A percentile compares a stretch with the other conserved stretches of the same genome.
These are phyloP conservation scores for Zoroaster sp. DNA, from an alignment of 53 echinoderm and acorn worm genomes.

Conservation along the genomic window DNA sequence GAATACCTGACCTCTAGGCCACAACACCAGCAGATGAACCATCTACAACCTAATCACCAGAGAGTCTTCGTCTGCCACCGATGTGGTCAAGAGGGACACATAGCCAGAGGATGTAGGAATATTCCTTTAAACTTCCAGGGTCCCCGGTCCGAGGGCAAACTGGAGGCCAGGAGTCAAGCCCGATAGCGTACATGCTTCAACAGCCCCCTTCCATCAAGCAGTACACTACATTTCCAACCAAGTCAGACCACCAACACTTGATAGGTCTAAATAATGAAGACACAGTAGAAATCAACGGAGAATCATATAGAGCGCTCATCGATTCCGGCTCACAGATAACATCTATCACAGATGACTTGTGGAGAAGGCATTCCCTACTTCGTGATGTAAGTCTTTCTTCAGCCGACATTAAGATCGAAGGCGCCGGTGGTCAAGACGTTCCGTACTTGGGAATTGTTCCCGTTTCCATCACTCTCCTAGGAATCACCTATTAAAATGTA, in stretches of 20 bases:
- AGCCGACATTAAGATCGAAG: constrained; percentile 20
- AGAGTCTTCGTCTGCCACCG: neutral
- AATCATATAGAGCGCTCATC: neutral
- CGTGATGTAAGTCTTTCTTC: neutral
- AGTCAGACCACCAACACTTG: neutral
- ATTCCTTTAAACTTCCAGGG: neutral
- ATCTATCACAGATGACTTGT: neutral
- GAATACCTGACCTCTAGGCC: neutral
- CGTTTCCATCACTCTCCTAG: neutral
- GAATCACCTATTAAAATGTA: neutral
- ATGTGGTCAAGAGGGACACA: constrained; percentile 11
- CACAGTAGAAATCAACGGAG: neutral
- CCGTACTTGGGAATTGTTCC: constrained; percentile 17
- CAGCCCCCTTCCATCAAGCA: neutral
- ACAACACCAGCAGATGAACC: no score
- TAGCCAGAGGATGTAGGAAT: neutral
- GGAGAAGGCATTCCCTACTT: neutral
- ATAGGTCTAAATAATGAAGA: neutral
- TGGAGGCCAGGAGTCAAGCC: neutral
- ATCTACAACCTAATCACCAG: no score
- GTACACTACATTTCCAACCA: neutral
- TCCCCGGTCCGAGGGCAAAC: neutral
- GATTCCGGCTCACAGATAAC: constrained; percentile 61
- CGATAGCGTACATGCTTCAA: no score
- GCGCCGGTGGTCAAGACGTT: constrained; percentile 47